A percentile compares a stretch with the other conserved stretches of the same genome.
These are phyloP conservation scores for Anarsia innoxiella DNA, from an alignment of 2,888 invertebrate genomes.

Conservation along the genomic window DNA sequence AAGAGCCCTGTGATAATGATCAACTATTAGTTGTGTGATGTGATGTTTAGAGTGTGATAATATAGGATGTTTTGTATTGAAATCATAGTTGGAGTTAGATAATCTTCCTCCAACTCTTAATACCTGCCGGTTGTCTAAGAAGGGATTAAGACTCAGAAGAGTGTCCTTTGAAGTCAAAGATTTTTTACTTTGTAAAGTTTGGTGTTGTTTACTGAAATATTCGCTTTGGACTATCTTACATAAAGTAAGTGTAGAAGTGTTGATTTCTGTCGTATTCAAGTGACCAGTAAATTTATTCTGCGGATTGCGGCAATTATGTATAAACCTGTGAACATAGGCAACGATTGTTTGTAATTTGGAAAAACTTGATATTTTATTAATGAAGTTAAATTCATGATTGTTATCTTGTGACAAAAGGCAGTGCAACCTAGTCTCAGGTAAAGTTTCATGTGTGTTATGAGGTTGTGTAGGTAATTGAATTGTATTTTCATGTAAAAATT, in stretches of 20 bases:
- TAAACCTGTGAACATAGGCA: conserved; percentile 14
- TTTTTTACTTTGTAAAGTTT: conserved; percentile 3
- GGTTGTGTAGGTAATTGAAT: conserved; percentile 3
- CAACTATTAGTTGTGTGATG: conserved; percentile 10
- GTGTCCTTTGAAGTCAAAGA: conserved; percentile 5
- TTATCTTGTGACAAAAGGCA: not conserved
- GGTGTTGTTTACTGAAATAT: conserved; percentile 6
- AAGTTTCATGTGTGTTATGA: not conserved
- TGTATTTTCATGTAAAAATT: conserved; percentile 3
- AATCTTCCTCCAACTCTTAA: conserved; percentile 20
- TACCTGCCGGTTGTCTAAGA: conserved; percentile 1
- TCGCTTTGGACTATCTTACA: conserved; percentile 10
- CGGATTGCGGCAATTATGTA: conserved; percentile 13
- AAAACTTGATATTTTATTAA: conserved; percentile 7
- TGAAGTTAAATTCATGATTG: not conserved
- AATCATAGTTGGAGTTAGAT: conserved; percentile 17
- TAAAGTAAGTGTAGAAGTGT: conserved; percentile 2
- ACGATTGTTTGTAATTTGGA: conserved; percentile 9
- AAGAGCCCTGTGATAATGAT: conserved; percentile 10
- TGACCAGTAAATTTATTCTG: conserved; percentile 1
- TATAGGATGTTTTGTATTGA: conserved; percentile 15
- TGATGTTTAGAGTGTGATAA: conserved; percentile 10
- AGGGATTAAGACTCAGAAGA: conserved; percentile 9
- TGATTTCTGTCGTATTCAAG: conserved; percentile 7
- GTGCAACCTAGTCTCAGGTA: conserved; percentile 8